phyloP scores from a whole-genome alignment of 64 coral and sea anemone genomes.

The Montipora efflorescens region DNA sequence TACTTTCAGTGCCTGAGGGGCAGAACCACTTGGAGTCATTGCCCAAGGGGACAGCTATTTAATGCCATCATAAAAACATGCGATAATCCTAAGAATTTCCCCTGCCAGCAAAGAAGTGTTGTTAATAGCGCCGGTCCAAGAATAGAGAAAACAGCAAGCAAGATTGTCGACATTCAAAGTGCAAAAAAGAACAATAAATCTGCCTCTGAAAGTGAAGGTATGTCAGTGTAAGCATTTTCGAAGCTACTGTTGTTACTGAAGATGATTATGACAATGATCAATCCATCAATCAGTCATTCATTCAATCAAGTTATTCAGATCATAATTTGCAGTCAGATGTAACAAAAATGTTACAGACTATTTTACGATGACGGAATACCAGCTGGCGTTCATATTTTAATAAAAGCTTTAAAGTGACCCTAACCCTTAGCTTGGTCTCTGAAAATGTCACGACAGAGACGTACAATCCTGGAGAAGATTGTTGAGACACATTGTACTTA shows the following conservation, averaged over 20 bases:
- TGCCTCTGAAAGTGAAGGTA: not conserved
- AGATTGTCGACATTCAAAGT: not conserved
- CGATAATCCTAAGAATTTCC: slow-evolving; percentile 37
- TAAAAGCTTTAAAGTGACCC: too few relatives aligned
- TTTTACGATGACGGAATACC: too few relatives aligned
- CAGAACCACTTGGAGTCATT: slow-evolving; percentile 11
- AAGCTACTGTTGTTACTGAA: not conserved
- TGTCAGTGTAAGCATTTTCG: not conserved
- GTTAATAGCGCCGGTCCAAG: not conserved
- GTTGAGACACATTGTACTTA: too few relatives aligned
- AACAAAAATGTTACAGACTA: too few relatives aligned
- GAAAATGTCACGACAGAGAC: too few relatives aligned
- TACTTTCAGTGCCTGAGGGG: slow-evolving; percentile 56
- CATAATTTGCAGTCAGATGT: too few relatives aligned
- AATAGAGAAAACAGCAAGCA: not conserved
- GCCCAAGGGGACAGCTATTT: slow-evolving; percentile 35
- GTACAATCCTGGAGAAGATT: too few relatives aligned
- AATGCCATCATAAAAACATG: slow-evolving; percentile 52
- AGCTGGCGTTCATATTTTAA: too few relatives aligned
- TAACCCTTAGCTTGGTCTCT: too few relatives aligned
- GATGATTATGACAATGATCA: not conserved
- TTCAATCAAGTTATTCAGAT: too few relatives aligned
- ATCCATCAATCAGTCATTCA: too few relatives aligned
- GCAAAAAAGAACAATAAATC: not conserved
- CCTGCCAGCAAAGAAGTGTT: slow-evolving; percentile 10